phyloP scores from a whole-genome alignment of 2,797 vertebrate genomes.

The Melanotaenia nigrans region DNA sequence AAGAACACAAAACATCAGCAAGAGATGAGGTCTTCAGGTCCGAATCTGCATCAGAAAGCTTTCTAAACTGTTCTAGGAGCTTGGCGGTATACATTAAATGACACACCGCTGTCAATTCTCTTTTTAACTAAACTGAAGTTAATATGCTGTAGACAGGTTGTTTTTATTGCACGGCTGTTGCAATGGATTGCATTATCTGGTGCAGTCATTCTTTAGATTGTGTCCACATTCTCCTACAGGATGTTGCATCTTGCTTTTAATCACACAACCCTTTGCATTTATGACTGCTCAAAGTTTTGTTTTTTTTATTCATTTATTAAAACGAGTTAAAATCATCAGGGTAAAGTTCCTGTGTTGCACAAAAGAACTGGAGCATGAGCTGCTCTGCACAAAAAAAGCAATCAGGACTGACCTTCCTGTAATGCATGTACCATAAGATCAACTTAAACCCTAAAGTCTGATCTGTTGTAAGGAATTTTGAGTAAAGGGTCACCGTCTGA shows the following conservation, averaged over 20 bases:
- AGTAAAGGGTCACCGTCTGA: slow-evolving; percentile 52
- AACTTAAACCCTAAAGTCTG: slow-evolving; percentile 58
- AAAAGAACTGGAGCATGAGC: slow-evolving; percentile 9
- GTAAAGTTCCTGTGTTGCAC: not conserved
- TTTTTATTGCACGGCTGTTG: slow-evolving; percentile 41
- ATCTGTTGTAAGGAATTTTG: slow-evolving; percentile 38
- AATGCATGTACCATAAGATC: slow-evolving; percentile 37
- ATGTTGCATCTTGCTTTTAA: slow-evolving; percentile 27
- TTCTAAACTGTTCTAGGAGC: slow-evolving; percentile 15
- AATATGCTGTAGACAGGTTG: slow-evolving; percentile 9
- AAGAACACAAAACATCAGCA: not conserved
- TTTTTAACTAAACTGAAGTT: slow-evolving; percentile 28
- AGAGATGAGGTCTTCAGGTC: not conserved
- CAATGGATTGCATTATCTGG: slow-evolving; percentile 51
- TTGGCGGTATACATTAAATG: slow-evolving; percentile 10
- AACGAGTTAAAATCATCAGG: not conserved
- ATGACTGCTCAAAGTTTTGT: not conserved
- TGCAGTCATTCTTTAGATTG: slow-evolving; percentile 37
- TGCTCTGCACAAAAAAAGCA: slow-evolving; percentile 22
- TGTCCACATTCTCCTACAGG: slow-evolving; percentile 25
- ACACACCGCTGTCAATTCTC: slow-evolving; percentile 24
- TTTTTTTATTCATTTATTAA: not conserved
- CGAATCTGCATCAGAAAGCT: slow-evolving; percentile 15
- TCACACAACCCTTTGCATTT: slow-evolving; percentile 6
- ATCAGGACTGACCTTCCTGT: slow-evolving; percentile 34